phyloP scores from a whole-genome alignment of 2,113 vertebrate genomes.

The Numida meleagris region DNA sequence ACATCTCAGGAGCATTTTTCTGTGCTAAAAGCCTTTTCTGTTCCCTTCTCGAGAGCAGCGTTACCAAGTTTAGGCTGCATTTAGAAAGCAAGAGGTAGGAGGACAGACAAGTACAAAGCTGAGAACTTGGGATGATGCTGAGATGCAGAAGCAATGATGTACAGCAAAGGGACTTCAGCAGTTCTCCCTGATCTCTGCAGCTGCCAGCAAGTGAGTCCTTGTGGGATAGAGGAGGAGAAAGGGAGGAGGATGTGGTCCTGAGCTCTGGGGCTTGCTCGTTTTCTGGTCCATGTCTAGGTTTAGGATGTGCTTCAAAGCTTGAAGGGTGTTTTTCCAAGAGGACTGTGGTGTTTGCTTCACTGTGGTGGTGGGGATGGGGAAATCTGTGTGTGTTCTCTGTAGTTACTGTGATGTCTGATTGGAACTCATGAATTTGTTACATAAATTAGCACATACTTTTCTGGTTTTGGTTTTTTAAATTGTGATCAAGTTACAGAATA shows the following conservation, averaged over 20 bases:
- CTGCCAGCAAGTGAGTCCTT: too few relatives aligned
- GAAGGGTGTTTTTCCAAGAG: not conserved
- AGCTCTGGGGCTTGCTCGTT: not conserved
- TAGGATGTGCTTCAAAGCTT: not conserved
- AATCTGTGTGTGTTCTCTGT: not conserved
- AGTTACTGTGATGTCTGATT: not conserved
- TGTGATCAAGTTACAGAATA: not conserved
- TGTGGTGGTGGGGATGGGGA: not conserved
- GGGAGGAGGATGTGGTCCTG: not conserved
- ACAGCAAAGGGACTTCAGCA: accelerated
- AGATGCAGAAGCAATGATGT: not conserved
- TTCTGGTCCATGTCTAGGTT: not conserved
- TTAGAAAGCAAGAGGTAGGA: not conserved
- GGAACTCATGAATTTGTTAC: not conserved
- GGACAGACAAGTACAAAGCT: not conserved
- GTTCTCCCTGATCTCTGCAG: not conserved
- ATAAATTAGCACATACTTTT: not conserved
- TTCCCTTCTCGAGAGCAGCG: accelerated
- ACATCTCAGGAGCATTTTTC: not conserved
- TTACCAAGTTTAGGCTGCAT: not conserved
- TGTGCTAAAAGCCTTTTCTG: not conserved
- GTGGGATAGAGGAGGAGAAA: not conserved
- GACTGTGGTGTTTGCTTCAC: not conserved
- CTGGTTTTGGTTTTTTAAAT: not conserved
- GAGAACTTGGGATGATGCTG: not conserved